Evolutionary conservation across 2,888 invertebrate species (phyloP).

Genomic region (Heteropelma amictum): DNA sequence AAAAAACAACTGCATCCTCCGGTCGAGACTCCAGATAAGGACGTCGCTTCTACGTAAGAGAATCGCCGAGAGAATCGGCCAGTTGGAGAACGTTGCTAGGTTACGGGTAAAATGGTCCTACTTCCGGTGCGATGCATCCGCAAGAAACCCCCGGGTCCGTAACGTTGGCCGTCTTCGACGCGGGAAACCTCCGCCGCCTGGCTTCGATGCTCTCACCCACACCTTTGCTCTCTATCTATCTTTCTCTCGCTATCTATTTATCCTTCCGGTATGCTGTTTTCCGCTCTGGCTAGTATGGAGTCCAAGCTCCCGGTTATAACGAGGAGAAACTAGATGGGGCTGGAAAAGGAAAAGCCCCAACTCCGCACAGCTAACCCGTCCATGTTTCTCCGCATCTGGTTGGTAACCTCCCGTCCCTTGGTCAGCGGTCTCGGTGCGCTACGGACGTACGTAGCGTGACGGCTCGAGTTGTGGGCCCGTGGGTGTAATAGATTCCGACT

Average conservation of each 20-base stretch:
- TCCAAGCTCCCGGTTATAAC: slow-evolving; percentile 20
- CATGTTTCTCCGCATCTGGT: slow-evolving; percentile 42
- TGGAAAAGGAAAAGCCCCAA: slow-evolving; percentile 37
- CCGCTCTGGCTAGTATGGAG: slow-evolving; percentile 26
- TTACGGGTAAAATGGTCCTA: slow-evolving; percentile 34
- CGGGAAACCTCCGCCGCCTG: slow-evolving; percentile 15
- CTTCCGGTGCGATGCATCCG: slow-evolving; percentile 34
- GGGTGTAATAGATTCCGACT: slow-evolving; percentile 61
- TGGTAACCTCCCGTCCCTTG: slow-evolving; percentile 55
- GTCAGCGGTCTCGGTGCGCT: slow-evolving; percentile 53
- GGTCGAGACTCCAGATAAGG: too few species aligned
- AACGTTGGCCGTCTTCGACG: slow-evolving; percentile 11
- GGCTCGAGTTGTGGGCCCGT: slow-evolving; percentile 58
- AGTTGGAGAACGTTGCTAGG: slow-evolving; percentile 31
- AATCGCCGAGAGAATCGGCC: background rate
- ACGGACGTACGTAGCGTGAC: slow-evolving; percentile 62
- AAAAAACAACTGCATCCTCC: too few species aligned
- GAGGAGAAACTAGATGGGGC: slow-evolving; percentile 37
- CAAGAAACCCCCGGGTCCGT: slow-evolving; percentile 32
- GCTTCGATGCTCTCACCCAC: background rate
- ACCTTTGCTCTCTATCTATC: background rate
- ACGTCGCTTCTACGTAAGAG: too few species aligned
- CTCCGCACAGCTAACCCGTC: background rate
- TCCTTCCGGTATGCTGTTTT: slow-evolving; percentile 36
- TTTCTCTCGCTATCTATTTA: slow-evolving; percentile 16